A percentile compares a stretch with the other conserved stretches of the same genome.
Conservation (phyloP, 2,797 vertebrate species). For the Chanos chanos region DNA sequence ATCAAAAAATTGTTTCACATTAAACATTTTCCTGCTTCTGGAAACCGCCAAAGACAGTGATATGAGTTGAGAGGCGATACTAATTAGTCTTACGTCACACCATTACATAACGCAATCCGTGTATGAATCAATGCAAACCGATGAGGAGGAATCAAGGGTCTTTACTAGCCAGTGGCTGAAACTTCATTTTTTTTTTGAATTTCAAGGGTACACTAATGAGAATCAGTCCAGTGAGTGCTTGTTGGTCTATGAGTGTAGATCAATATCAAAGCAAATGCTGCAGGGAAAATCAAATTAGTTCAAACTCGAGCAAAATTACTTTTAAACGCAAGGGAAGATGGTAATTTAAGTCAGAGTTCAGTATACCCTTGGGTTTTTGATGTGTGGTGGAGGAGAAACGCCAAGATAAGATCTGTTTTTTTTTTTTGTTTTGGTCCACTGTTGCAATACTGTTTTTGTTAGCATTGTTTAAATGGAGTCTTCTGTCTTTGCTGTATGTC, state of each 20-base stretch:
- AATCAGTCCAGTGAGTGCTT: constrained; percentile 62
- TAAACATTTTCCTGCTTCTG: too few species aligned
- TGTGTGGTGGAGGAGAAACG: background rate
- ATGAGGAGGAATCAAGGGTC: constrained; percentile 1
- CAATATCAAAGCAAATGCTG: constrained; percentile 71
- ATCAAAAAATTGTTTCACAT: too few species aligned
- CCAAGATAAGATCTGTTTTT: background rate
- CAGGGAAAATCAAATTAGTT: constrained; percentile 49
- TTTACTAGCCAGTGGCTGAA: constrained; percentile 26
- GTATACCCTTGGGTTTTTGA: constrained; percentile 16
- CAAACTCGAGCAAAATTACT: constrained; percentile 50
- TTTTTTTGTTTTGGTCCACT: background rate
- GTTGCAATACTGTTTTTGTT: too few species aligned
- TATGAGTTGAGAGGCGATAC: too few species aligned
- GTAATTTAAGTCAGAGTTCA: constrained; percentile 50
- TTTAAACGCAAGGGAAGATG: constrained; percentile 62
- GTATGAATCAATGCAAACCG: constrained; percentile 22
- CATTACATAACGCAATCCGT: constrained; percentile 20
- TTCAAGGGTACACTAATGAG: constrained; percentile 68
- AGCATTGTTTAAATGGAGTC: constrained; percentile 15
- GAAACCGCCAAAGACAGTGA: too few species aligned
- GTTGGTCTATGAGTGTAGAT: constrained; percentile 53
- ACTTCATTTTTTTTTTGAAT: constrained; percentile 28
- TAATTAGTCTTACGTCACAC: too few species aligned
- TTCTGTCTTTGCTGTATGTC: constrained; percentile 26